Percentiles rank a stretch among this genome's conserved stretches.
Evolutionary conservation across 2,888 invertebrate species (phyloP).

Genomic region (Catocala nupta): DNA sequence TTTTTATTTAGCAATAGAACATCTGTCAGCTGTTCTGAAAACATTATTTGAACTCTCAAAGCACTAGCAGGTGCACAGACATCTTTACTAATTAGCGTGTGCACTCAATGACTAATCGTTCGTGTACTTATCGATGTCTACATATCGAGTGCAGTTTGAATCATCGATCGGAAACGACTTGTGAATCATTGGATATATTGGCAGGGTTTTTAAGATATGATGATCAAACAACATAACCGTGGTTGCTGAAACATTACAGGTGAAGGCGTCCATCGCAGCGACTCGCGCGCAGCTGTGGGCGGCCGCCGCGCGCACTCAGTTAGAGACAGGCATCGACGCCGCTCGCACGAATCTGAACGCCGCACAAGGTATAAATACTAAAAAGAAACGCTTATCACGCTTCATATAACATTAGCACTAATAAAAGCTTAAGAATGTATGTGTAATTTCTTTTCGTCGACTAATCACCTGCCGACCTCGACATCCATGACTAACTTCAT

Average conservation of each 20-base stretch:
- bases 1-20: slow-evolving; percentile 32
- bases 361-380: slow-evolving; percentile 80
- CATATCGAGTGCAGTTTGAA: slow-evolving; percentile 20
- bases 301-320: slow-evolving; percentile 75
- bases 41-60: neutral
- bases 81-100: slow-evolving; percentile 7
- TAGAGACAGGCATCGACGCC: slow-evolving; percentile 82
- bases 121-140: slow-evolving; percentile 18
- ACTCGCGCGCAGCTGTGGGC: slow-evolving; percentile 69
- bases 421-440: slow-evolving; percentile 75
- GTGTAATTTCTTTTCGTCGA: slow-evolving; percentile 65
- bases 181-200: slow-evolving; percentile 50
- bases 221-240: slow-evolving; percentile 56
- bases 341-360: slow-evolving; percentile 85
- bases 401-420: slow-evolving; percentile 81
- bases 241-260: slow-evolving; percentile 77
- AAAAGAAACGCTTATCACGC: slow-evolving; percentile 62
- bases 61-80: neutral
- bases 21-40: slow-evolving; percentile 5
- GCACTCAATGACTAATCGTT: slow-evolving; percentile 13
- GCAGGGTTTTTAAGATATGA: slow-evolving; percentile 45
- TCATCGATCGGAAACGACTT: slow-evolving; percentile 34
- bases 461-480: slow-evolving; percentile 76
- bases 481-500: slow-evolving; percentile 78
- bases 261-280: slow-evolving; percentile 64